phyloP scores from a whole-genome alignment of 2,113 vertebrate species.

The Thalassarche chlororhynchos region DNA sequence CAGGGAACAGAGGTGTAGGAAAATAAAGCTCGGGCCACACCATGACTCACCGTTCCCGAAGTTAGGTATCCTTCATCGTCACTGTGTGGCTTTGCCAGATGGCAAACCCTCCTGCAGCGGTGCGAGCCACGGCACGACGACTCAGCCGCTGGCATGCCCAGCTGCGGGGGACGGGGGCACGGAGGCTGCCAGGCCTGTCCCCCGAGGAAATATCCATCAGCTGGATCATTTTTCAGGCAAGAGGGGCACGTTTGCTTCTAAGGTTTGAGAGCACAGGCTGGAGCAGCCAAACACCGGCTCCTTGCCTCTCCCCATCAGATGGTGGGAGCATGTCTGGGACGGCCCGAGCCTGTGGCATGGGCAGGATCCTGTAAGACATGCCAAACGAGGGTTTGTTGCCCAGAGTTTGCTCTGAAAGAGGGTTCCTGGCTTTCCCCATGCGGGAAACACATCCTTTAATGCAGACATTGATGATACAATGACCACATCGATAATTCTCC shows the following conservation, averaged over 20 bases:
- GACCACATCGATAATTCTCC: background rate
- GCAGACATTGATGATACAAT: background rate
- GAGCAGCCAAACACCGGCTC: background rate
- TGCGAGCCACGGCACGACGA: accelerated
- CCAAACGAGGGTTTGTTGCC: background rate
- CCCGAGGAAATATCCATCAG: background rate
- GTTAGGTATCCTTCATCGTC: background rate
- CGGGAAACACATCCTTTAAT: background rate
- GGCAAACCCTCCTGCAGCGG: background rate
- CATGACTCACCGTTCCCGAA: background rate
- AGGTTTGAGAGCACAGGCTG: background rate
- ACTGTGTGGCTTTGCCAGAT: background rate
- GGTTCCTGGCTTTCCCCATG: background rate
- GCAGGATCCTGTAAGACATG: background rate
- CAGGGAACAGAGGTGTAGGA: background rate
- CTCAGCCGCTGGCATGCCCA: background rate
- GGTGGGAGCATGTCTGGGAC: background rate
- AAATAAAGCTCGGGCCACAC: background rate
- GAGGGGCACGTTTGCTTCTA: background rate
- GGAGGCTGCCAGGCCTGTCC: background rate
- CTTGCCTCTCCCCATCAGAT: background rate
- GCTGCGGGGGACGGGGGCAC: accelerated
- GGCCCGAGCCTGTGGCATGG: background rate
- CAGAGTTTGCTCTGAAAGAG: background rate
- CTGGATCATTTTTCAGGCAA: background rate